Conservation (phyloP, 1,140 invertebrate species). For the Pygmarrhopalites habei region DNA sequence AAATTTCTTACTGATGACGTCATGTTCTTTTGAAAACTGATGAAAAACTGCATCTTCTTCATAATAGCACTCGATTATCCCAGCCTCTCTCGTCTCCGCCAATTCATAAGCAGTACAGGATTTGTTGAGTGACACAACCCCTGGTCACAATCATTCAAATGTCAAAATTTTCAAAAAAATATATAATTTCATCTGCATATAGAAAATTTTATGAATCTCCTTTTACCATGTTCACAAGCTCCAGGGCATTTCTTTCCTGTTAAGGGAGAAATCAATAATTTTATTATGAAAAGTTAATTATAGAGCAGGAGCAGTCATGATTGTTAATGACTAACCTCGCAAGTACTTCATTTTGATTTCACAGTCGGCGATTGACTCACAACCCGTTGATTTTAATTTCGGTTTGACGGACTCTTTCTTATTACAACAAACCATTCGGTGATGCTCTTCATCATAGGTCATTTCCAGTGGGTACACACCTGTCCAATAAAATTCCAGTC, state of each 20-base stretch:
- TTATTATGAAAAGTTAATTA: too few species aligned
- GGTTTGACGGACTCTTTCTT: constrained; percentile 2
- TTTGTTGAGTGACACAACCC: constrained; percentile 2
- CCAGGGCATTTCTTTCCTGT: constrained; percentile 23
- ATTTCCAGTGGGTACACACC: background rate
- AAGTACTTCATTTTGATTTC: constrained; percentile 7
- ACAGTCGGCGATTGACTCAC: constrained; percentile 16
- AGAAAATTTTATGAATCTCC: too few species aligned
- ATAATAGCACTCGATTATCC: constrained; percentile 15
- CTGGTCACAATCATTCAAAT: too few species aligned
- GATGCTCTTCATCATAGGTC: background rate
- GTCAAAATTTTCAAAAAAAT: too few species aligned
- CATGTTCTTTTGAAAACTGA: constrained; percentile 14
- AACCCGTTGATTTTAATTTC: constrained; percentile 10
- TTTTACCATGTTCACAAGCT: constrained; percentile 16
- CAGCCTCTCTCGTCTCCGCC: constrained; percentile 9
- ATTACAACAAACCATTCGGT: constrained; percentile 16
- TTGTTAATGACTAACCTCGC: too few species aligned
- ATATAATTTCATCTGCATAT: too few species aligned
- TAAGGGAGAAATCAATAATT: too few species aligned
- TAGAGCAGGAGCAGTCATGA: too few species aligned
- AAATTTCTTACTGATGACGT: constrained; percentile 18
- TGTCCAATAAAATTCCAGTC: too few species aligned
- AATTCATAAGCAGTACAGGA: constrained; percentile 19
- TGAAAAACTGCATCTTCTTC: constrained; percentile 1